These are phyloP conservation scores for Columbina picui DNA, from an alignment of 2,113 vertebrate species.

Conservation along the genomic window DNA sequence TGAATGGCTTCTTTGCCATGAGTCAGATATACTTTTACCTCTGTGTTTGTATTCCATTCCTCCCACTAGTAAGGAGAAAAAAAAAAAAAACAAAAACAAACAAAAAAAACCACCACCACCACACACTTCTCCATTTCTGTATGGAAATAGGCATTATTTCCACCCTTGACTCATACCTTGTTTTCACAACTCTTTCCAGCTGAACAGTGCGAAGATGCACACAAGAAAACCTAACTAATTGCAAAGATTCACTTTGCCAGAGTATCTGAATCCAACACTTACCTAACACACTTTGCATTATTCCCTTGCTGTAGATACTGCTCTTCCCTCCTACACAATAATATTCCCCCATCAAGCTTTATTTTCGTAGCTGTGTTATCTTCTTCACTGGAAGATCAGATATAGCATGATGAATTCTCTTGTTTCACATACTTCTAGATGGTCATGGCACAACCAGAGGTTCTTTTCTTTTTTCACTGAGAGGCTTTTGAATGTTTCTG, in stretches of 20 bases:
- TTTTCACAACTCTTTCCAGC: neutral
- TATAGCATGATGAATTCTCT: neutral
- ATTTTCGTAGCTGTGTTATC: neutral
- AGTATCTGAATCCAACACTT: neutral
- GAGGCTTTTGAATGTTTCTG: neutral
- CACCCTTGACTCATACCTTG: constrained; percentile 15
- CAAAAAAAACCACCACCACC: no score
- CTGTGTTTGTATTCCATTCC: neutral
- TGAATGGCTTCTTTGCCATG: neutral
- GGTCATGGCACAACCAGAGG: neutral
- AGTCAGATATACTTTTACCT: constrained; percentile 8
- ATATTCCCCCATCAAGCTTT: neutral
- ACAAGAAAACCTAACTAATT: neutral
- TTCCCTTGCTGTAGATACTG: neutral
- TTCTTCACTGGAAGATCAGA: neutral
- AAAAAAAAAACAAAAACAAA: neutral
- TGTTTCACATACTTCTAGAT: neutral
- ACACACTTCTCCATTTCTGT: neutral
- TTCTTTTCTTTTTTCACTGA: neutral
- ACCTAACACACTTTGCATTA: neutral
- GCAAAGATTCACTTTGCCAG: neutral
- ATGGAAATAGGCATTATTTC: neutral
- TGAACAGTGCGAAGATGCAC: neutral
- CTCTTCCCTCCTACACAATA: neutral
- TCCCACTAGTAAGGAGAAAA: neutral